Evolutionary conservation across 1,140 invertebrate species (phyloP), one percentile per base, ranked within the genome.

Genomic region (Cylas formicarius): DNA sequence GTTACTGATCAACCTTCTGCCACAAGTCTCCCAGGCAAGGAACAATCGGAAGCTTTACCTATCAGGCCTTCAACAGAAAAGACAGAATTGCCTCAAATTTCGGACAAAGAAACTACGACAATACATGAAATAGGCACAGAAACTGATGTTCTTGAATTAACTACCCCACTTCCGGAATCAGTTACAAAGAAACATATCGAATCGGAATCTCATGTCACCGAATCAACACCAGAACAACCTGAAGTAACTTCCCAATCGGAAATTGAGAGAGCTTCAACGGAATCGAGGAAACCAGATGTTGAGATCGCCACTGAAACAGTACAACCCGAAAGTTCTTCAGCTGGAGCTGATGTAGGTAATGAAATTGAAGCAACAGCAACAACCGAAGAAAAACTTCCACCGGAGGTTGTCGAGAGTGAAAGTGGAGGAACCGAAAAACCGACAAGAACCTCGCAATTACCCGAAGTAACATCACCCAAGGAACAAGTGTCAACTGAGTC

Each of bases 141-240:
- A 33, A 19, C 24, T 29, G 16, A 36, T 27, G 20, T 18, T n/a
- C 16, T 10, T 19, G 20, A 16, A 21, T 22, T n/a, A 35, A 27
- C 18, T 19, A 11, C 50, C 31, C 38, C 47, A 21, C 19, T 40
- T 11, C 24, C 39, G 17, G 46, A 46, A 31, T 20, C 23, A 33
- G 21, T 20, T 3, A 46, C 43, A n/a, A 40, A 31, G 16, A 46
- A 46, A 40, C 41, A 44, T 13, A 43, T 32, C n/a, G 40, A 53
- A 49, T 34, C 39, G 19, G 38, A 39, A 5, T 28, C 39, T 29
- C 36, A 43, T 33, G 28, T 47, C n/a, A 43, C 45, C 24, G 33
- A 39, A 28, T 23, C 33, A 26, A n/a, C 31, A 41, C 31, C 39
- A 37, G 27, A 31, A 17, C 13, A 8, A 31, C n/a, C 28, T 9